Evolutionary conservation across 2,797 vertebrate genomes (phyloP), one percentile per base, ranked within the genome.

Genomic region (Scolopax rusticola): DNA sequence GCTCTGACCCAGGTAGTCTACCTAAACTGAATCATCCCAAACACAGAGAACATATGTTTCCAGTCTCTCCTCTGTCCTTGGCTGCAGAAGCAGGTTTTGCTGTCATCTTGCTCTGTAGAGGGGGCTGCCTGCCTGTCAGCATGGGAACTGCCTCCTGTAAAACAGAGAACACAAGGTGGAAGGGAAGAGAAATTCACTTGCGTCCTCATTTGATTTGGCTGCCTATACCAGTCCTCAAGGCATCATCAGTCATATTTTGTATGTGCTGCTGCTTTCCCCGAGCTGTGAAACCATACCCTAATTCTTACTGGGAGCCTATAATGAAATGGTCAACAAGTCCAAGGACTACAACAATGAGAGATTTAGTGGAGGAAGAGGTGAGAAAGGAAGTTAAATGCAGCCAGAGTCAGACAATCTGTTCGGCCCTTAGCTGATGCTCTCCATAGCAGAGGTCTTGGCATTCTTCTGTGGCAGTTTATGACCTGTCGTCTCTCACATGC

Each of bases 1-100:
- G 59, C 59, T 84, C 87, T 95, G 87, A 85, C 80, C 76, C 54
- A 85, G 70, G 83, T 68, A 90, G 17, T 73, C 60, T 93, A 63
- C 79, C 76, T 94, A 47, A 81, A 79, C 47, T 76, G 80, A 83
- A 60, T 87, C 47, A 56, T 60, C 76, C 79, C 65, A 79, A 91
- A 81, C 45, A n/a, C 59, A 67, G 47, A 65, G 47, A 79, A 51
- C 61, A 81, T 89, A 64, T 63, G 63, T 94, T 91, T 95, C n/a
- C 32, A 87, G 23, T 48, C 63, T 69, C 30, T 92, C 25, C 59
- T 90, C 61, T 89, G 61, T 32, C 82, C 70, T 95, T 91, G 77
- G 40, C 43, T 64, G 51, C 24, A 67, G 61, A 78, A n/a, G 15
- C 57, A 83, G 40, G 19, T 73, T 93, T 94, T 90, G 23, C 85